Percentiles rank a stretch among this genome's conserved stretches.
Conservation (phyloP, 2,113 vertebrate species). For the Anseranas semipalmata region DNA sequence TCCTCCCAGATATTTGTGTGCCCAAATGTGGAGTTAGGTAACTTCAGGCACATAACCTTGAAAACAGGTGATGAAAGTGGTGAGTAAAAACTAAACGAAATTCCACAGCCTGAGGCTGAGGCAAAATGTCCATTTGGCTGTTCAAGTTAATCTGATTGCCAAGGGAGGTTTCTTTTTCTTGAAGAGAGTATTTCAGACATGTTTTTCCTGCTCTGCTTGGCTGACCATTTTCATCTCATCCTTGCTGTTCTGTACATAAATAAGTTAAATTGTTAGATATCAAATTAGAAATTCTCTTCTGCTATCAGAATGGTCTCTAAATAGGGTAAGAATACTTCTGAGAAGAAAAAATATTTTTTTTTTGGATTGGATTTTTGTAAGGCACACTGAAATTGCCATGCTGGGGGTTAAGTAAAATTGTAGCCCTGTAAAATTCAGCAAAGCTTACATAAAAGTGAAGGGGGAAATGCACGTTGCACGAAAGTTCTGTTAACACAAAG, state of each 20-base stretch:
- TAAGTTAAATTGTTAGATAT: background rate
- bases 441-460: background rate
- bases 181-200: background rate
- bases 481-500: background rate
- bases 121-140: background rate
- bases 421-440: background rate
- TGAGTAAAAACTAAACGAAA: background rate
- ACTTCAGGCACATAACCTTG: background rate
- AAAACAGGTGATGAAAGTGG: background rate
- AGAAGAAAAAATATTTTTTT: background rate
- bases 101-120: background rate
- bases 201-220: conserved; percentile 3
- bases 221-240: background rate
- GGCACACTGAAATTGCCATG: background rate
- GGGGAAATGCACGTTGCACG: background rate
- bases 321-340: background rate
- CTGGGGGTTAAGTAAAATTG: background rate
- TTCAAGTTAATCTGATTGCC: conserved; percentile 5
- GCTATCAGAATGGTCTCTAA: background rate
- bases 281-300: background rate
- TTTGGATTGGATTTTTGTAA: background rate
- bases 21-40: background rate
- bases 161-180: background rate
- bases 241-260: background rate
- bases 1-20: background rate